Percentiles rank a stretch among this genome's conserved stretches.
These are phyloP conservation scores for Felis chaus DNA, from an alignment of 2,113 vertebrate genomes.

Conservation along the genomic window DNA sequence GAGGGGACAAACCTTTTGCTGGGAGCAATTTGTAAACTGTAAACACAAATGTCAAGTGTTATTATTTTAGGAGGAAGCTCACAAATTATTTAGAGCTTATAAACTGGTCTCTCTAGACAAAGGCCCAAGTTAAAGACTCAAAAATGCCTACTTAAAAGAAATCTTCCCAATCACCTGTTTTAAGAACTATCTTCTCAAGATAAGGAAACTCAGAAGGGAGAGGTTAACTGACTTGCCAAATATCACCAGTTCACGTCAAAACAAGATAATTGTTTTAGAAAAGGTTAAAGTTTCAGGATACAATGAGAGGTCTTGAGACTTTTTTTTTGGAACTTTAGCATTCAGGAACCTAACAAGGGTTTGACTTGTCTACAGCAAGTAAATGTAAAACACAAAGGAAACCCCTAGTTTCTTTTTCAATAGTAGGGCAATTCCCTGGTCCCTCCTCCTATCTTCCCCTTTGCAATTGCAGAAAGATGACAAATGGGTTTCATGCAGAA, in stretches of 20 bases:
- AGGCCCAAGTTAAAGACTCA: not conserved
- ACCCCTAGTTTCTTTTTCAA: conserved; percentile 32
- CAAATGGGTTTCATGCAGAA: conserved; percentile 52
- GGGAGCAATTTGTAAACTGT: not conserved
- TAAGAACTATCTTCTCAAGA: not conserved
- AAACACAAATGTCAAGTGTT: not conserved
- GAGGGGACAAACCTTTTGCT: not conserved
- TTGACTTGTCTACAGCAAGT: conserved; percentile 9
- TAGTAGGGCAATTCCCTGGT: conserved; percentile 27
- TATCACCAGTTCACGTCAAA: not conserved
- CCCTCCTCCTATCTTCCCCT: not conserved
- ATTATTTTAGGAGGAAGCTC: conserved; percentile 26
- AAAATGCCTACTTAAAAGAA: not conserved
- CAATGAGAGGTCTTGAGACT: not conserved
- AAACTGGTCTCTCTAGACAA: not conserved
- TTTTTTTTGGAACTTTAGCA: not conserved
- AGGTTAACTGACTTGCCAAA: not conserved
- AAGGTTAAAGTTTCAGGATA: conserved; percentile 15
- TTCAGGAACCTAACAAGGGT: not conserved
- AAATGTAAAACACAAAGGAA: not conserved
- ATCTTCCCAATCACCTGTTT: not conserved
- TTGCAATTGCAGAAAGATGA: not conserved
- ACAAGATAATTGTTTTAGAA: not conserved
- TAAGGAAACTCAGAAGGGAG: not conserved
- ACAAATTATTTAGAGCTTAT: not conserved